These are phyloP conservation scores for human DNA, from an alignment of 2,113 vertebrate species.

Conservation along the genomic window GRCh38 chr1:34685001-34685500, in stretches of 20 bases:
- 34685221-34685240: background rate
- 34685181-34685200: background rate
- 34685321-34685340: background rate
- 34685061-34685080: background rate
- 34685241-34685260: background rate
- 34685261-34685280: background rate
- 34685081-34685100: background rate
- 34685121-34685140: background rate
- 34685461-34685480: background rate
- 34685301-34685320: background rate
- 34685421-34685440: background rate
- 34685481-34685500: background rate
- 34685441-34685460: background rate
- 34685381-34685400: background rate
- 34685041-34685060: background rate
- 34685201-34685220: background rate
- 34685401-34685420: background rate
- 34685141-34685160: background rate
- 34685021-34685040: background rate
- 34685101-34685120: background rate
- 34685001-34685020: background rate
- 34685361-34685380: background rate
- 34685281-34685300: accelerated
- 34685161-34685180: background rate
- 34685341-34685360: background rate